These are phyloP conservation scores for Phainopepla nitens DNA, from an alignment of 2,113 vertebrate genomes.

Conservation along the genomic window DNA sequence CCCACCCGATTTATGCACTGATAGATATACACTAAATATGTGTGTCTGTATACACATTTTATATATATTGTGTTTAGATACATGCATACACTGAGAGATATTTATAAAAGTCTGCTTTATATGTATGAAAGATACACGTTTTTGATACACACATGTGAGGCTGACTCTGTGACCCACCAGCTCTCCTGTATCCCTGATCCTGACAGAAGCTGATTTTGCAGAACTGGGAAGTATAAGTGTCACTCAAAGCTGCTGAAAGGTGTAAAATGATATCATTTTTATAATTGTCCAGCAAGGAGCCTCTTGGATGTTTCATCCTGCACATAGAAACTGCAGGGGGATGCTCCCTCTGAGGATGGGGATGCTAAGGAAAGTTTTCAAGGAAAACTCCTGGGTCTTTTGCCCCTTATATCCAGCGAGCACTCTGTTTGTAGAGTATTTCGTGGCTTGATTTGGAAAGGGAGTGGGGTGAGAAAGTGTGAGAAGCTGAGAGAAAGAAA, in stretches of 20 bases:
- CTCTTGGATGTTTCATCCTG: neutral
- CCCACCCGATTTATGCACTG: neutral
- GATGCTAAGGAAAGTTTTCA: neutral
- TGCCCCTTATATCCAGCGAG: rapidly evolving
- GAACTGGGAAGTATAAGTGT: neutral
- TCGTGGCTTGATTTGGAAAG: neutral
- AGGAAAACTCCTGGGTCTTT: neutral
- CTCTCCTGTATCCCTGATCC: neutral
- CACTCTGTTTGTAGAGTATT: neutral
- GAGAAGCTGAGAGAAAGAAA: neutral
- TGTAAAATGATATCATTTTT: neutral
- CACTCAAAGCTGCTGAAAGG: neutral
- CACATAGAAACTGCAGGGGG: rapidly evolving
- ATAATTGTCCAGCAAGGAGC: neutral
- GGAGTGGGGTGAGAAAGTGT: neutral
- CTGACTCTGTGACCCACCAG: neutral
- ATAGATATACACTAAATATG: rapidly evolving
- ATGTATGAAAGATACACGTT: rapidly evolving
- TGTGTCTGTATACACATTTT: too few species aligned
- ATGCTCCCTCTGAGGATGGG: neutral
- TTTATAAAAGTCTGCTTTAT: neutral
- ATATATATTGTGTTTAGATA: neutral
- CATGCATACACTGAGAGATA: neutral
- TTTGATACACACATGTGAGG: rapidly evolving
- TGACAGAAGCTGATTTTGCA: neutral